Conservation (phyloP, 2,113 vertebrate genomes). For the Entelurus aequoreus region DNA sequence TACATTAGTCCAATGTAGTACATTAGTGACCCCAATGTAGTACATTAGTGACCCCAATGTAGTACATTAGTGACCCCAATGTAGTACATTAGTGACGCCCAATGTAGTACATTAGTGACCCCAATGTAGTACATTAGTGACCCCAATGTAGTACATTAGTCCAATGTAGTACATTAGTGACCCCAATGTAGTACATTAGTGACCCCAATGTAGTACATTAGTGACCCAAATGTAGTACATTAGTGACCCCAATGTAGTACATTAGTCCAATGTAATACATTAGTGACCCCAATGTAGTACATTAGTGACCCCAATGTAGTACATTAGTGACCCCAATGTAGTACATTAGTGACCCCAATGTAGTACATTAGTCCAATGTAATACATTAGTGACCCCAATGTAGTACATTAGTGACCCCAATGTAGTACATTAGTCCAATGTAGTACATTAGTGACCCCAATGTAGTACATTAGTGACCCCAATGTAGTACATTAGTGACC, state of each 20-base stretch:
- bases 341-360: slow-evolving; percentile 76
- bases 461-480: slow-evolving; percentile 77
- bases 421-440: slow-evolving; percentile 75
- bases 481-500: slow-evolving; percentile 76
- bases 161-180: slow-evolving; percentile 76
- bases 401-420: slow-evolving; percentile 76
- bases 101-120: slow-evolving; percentile 76
- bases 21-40: slow-evolving; percentile 76
- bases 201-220: slow-evolving; percentile 75
- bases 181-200: slow-evolving; percentile 75
- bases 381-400: slow-evolving; percentile 75
- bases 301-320: slow-evolving; percentile 76
- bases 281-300: slow-evolving; percentile 75
- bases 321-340: slow-evolving; percentile 76
- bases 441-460: slow-evolving; percentile 76
- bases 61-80: slow-evolving; percentile 78
- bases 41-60: slow-evolving; percentile 76
- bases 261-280: slow-evolving; percentile 76
- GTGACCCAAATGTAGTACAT: too few relatives aligned
- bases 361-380: slow-evolving; percentile 76
- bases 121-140: slow-evolving; percentile 76
- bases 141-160: slow-evolving; percentile 75
- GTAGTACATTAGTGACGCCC: too few relatives aligned
- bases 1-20: slow-evolving; percentile 76
- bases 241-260: slow-evolving; percentile 73